These are phyloP conservation scores for Drosophila merina DNA, from an alignment of 2,888 invertebrate genomes.

Conservation along the genomic window DNA sequence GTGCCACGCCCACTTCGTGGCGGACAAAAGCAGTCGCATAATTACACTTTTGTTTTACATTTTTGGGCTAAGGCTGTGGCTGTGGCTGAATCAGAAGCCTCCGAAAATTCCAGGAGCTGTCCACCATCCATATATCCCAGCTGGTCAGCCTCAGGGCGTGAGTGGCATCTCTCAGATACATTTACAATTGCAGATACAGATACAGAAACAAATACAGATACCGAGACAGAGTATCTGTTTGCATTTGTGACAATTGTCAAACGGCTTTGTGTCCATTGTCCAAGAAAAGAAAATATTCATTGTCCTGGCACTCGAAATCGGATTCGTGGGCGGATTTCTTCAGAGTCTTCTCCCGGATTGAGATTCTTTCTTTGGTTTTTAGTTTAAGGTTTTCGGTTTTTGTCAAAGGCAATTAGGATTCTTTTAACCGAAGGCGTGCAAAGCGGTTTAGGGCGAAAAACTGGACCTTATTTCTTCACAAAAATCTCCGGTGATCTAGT, in stretches of 20 bases:
- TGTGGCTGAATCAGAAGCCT: slow-evolving; percentile 9
- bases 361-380: background rate
- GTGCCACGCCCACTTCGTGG: slow-evolving; percentile 73
- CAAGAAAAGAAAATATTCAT: background rate
- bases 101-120: slow-evolving; percentile 77
- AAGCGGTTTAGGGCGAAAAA: slow-evolving; percentile 51
- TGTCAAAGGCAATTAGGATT: slow-evolving; percentile 74
- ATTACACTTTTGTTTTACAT: slow-evolving; percentile 63
- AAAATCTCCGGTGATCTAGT: slow-evolving; percentile 58
- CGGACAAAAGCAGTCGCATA: slow-evolving; percentile 53
- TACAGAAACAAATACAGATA: background rate
- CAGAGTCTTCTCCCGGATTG: background rate
- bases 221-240: background rate
- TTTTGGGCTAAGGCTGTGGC: background rate
- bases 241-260: slow-evolving; percentile 60
- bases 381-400: slow-evolving; percentile 24
- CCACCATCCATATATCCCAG: slow-evolving; percentile 46
- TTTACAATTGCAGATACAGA: slow-evolving; percentile 1
- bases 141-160: slow-evolving; percentile 62
- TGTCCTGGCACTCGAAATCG: slow-evolving; percentile 46
- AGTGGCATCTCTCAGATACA: slow-evolving; percentile 23
- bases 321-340: slow-evolving; percentile 53
- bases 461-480: background rate
- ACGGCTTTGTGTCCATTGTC: slow-evolving; percentile 39
- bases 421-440: slow-evolving; percentile 53